These are phyloP conservation scores for Ochlodes sylvanus DNA, from an alignment of 2,888 invertebrate genomes.

Conservation along the genomic window DNA sequence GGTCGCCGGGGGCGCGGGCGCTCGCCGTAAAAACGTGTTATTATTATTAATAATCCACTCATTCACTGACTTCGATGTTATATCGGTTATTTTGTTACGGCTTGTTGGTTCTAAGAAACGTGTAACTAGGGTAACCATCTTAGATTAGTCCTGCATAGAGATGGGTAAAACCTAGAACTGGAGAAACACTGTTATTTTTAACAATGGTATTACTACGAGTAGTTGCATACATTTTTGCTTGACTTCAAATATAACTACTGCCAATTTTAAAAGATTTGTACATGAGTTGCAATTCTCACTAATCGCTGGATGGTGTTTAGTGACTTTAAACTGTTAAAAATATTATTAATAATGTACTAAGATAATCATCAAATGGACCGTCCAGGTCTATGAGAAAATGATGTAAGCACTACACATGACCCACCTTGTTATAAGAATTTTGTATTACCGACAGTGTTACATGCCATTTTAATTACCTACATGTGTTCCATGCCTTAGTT, in stretches of 20 bases:
- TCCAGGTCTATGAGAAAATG: conserved; percentile 7
- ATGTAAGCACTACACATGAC: conserved; percentile 22
- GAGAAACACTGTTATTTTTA: too few species aligned
- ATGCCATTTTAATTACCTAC: conserved; percentile 39
- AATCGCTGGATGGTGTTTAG: too few species aligned
- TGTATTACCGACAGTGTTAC: conserved; percentile 26
- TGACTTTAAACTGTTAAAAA: too few species aligned
- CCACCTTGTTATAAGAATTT: conserved; percentile 35
- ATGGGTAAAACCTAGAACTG: too few species aligned
- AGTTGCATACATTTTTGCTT: too few species aligned
- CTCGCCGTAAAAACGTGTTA: conserved; percentile 73
- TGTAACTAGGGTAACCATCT: conserved; percentile 37
- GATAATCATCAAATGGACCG: neutral
- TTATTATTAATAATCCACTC: conserved; percentile 76
- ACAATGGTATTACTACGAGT: too few species aligned
- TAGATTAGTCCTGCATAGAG: too few species aligned
- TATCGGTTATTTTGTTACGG: conserved; percentile 40
- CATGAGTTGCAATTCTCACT: too few species aligned
- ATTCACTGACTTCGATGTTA: conserved; percentile 58
- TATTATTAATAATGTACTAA: too few species aligned
- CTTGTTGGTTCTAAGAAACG: conserved; percentile 53
- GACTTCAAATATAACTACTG: too few species aligned
- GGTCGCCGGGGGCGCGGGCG: conserved; percentile 70
- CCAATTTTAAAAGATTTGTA: too few species aligned
- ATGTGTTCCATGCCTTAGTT: conserved; percentile 40